Evolutionary conservation across 2,797 vertebrate genomes (phyloP).

Genomic region (Argyrosomus regius): DNA sequence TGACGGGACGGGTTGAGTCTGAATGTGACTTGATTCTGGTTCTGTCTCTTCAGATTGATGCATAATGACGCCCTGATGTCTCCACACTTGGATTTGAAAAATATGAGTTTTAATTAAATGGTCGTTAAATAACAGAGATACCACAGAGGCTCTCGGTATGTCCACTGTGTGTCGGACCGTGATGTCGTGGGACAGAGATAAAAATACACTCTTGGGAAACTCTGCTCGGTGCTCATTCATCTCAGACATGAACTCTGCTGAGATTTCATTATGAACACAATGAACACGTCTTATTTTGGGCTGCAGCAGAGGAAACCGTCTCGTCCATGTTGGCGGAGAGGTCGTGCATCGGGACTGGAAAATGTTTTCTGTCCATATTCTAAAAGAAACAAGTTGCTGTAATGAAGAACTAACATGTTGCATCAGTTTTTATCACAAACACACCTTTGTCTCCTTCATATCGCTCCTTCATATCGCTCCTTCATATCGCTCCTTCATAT

Average conservation of each 20-base stretch:
- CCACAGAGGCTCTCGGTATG: background rate
- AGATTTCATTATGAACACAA: background rate
- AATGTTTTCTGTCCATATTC: background rate
- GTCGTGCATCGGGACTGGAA: no score
- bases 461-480: background rate
- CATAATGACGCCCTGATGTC: background rate
- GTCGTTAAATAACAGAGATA: no score
- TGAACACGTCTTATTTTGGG: background rate
- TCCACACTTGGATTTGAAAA: background rate
- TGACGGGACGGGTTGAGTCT: no score
- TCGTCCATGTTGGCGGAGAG: no score
- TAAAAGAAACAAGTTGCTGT: background rate
- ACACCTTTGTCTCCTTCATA: background rate
- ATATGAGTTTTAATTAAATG: background rate
- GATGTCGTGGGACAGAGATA: constrained; percentile 31
- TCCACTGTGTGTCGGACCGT: background rate
- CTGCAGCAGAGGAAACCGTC: background rate
- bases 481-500: no score
- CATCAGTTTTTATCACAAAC: background rate
- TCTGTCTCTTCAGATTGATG: no score
- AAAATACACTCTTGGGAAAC: constrained; percentile 69
- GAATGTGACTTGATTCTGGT: background rate
- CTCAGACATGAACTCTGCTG: background rate
- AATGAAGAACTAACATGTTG: no score
- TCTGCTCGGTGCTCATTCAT: constrained; percentile 1